Evolutionary conservation across 2,797 vertebrate genomes (phyloP).

Genomic region (Trachurus trachurus): DNA sequence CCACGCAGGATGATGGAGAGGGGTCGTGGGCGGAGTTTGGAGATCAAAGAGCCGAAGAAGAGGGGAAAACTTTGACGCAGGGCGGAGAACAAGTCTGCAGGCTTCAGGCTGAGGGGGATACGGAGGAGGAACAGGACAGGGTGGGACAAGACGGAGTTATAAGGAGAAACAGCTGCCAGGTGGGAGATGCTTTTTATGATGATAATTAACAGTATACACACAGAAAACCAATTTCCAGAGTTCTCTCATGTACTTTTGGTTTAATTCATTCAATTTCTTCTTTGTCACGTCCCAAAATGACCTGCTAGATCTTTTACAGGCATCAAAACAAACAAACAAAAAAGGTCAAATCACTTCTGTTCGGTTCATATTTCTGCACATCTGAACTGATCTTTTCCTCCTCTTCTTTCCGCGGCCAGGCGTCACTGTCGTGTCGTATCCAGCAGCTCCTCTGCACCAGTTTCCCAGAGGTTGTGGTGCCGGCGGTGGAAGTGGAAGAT

Average conservation of each 20-base stretch:
- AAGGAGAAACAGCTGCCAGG: slow-evolving; percentile 73
- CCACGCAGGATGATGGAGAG: slow-evolving; percentile 84
- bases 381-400: not conserved
- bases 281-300: no score
- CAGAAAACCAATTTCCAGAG: no score
- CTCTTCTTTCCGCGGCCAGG: slow-evolving; percentile 69
- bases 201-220: not conserved
- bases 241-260: not conserved
- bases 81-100: slow-evolving; percentile 84
- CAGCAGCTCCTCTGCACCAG: slow-evolving; percentile 89
- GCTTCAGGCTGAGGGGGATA: slow-evolving; percentile 76
- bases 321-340: not conserved
- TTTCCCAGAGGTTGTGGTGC: slow-evolving; percentile 87
- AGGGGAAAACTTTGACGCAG: slow-evolving; percentile 85
- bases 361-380: not conserved
- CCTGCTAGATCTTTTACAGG: no score
- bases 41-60: slow-evolving; percentile 75
- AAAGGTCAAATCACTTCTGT: not conserved
- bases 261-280: not conserved
- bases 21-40: slow-evolving; percentile 90
- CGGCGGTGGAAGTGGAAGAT: slow-evolving; percentile 54
- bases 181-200: slow-evolving; percentile 48
- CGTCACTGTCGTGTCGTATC: slow-evolving; percentile 85
- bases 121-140: slow-evolving; percentile 81
- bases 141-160: slow-evolving; percentile 52